Percentiles rank a stretch among this genome's conserved stretches.
Conservation (phyloP, 2,888 invertebrate species). For the Ethmia dodecea region DNA sequence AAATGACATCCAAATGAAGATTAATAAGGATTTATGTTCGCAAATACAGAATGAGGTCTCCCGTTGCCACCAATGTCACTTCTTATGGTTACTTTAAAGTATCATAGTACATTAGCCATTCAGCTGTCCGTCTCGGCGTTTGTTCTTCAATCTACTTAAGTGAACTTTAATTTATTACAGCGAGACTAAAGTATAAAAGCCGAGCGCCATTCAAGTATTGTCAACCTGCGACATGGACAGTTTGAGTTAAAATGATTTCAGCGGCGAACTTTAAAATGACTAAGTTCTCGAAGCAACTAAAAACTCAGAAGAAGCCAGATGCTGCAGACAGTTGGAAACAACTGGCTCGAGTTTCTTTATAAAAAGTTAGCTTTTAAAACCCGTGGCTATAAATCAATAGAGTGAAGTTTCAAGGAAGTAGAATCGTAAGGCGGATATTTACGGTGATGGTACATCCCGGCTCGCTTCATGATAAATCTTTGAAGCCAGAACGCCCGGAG, state of each 20-base stretch:
- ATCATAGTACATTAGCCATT: slow-evolving; percentile 45
- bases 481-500: slow-evolving; percentile 39
- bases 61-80: neutral
- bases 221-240: slow-evolving; percentile 16
- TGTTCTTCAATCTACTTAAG: slow-evolving; percentile 38
- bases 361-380: slow-evolving; percentile 73
- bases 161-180: slow-evolving; percentile 21
- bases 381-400: slow-evolving; percentile 68
- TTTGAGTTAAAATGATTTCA: slow-evolving; percentile 38
- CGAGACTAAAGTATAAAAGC: too few species aligned
- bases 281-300: slow-evolving; percentile 60
- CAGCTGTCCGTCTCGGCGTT: slow-evolving; percentile 42
- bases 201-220: slow-evolving; percentile 9
- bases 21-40: slow-evolving; percentile 60
- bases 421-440: slow-evolving; percentile 62
- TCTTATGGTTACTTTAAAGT: slow-evolving; percentile 23
- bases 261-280: slow-evolving; percentile 55
- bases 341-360: slow-evolving; percentile 62
- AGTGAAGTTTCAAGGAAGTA: slow-evolving; percentile 59
- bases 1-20: slow-evolving; percentile 59
- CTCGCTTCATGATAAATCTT: slow-evolving; percentile 52
- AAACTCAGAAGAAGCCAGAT: slow-evolving; percentile 69
- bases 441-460: slow-evolving; percentile 53
- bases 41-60: slow-evolving; percentile 31
- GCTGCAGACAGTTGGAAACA: slow-evolving; percentile 72